Evolutionary conservation across 2,113 vertebrate genomes (phyloP).

Genomic region (Limanda limanda): DNA sequence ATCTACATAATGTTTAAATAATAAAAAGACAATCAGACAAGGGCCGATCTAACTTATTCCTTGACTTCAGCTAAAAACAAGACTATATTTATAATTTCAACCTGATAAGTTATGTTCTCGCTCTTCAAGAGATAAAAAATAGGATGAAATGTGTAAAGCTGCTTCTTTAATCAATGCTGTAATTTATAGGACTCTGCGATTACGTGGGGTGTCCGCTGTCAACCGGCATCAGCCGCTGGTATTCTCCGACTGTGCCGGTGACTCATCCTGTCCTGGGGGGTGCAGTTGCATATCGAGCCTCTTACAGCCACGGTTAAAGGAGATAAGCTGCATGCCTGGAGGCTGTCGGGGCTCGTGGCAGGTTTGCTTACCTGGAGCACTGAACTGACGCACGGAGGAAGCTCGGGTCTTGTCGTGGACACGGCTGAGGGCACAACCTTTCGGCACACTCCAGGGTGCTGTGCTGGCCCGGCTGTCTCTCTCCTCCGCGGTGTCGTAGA

Average conservation of each 20-base stretch:
- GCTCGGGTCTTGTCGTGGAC: slow-evolving; percentile 86
- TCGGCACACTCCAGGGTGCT: slow-evolving; percentile 86
- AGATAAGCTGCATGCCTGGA: slow-evolving; percentile 48
- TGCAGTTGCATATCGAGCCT: slow-evolving; percentile 35
- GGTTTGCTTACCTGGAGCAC: slow-evolving; percentile 85
- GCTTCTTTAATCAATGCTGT: slow-evolving; percentile 32
- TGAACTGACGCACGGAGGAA: slow-evolving; percentile 90
- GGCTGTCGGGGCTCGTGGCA: slow-evolving; percentile 30
- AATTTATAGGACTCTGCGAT: slow-evolving; percentile 29
- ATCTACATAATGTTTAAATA: too few relatives aligned
- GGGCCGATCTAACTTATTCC: too few relatives aligned
- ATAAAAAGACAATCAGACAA: too few relatives aligned
- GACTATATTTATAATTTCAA: too few relatives aligned
- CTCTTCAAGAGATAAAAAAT: too few relatives aligned
- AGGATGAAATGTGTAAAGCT: slow-evolving; percentile 22
- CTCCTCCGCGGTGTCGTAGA: slow-evolving; percentile 92
- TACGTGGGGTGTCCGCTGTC: slow-evolving; percentile 30
- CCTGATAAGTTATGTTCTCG: too few relatives aligned
- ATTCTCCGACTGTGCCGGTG: slow-evolving; percentile 14
- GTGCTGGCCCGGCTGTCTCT: slow-evolving; percentile 65
- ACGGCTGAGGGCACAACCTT: slow-evolving; percentile 86
- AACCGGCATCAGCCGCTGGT: slow-evolving; percentile 17
- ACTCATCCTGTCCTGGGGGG: slow-evolving; percentile 49
- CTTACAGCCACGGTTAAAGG: slow-evolving; percentile 45
- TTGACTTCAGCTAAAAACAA: too few relatives aligned